These are phyloP conservation scores for Heliocidaris tuberculata DNA, from an alignment of 35 echinoderm and acorn worm species.

Conservation along the genomic window DNA sequence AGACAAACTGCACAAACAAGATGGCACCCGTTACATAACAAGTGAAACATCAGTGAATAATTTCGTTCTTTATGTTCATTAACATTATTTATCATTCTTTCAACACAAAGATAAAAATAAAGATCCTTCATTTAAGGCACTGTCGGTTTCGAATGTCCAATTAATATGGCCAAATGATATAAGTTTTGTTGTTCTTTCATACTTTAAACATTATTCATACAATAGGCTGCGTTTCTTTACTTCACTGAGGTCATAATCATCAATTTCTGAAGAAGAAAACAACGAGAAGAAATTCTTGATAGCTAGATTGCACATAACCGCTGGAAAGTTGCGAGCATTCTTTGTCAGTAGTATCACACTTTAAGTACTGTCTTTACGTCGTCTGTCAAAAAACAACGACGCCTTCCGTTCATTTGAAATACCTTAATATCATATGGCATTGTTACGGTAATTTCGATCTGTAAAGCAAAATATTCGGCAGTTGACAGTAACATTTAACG, in stretches of 20 bases:
- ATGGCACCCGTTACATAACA: background rate
- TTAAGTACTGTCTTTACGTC: constrained; percentile 38
- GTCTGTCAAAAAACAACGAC: background rate
- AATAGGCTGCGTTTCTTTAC: background rate
- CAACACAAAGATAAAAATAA: background rate
- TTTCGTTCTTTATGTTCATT: background rate
- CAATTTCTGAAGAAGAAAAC: background rate
- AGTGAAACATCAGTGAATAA: background rate
- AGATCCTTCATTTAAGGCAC: constrained; percentile 2
- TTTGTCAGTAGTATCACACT: constrained; percentile 9
- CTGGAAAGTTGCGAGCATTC: constrained; percentile 22
- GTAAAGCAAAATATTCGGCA: background rate
- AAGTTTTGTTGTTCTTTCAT: background rate
- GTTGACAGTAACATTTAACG: background rate
- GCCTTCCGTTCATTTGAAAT: constrained; percentile 16
- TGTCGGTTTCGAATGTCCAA: background rate
- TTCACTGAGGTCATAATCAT: background rate
- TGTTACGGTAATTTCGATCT: background rate
- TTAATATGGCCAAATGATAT: background rate
- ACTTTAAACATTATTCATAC: background rate
- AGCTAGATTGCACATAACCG: constrained; percentile 50
- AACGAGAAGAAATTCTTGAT: background rate
- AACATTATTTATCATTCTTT: background rate
- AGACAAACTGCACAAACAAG: no score
- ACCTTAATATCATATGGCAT: background rate